Base-by-base conservation (phyloP, 1,140 invertebrate species). In the Cecropterus lyciades region DNA sequence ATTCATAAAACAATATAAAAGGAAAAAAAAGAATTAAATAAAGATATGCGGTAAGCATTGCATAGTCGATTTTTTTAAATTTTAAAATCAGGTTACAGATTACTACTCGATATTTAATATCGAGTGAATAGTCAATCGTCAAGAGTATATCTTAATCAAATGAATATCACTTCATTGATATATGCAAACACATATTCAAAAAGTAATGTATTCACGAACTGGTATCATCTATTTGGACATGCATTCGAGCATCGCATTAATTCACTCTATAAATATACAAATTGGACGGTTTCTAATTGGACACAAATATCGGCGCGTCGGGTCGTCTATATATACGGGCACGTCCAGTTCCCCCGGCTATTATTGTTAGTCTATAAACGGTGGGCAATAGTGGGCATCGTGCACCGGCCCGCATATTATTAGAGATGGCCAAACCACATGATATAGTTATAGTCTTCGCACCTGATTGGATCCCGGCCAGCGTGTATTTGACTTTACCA, bases 391-490 rank as follows among this genome's bases (percentile, higher is more conserved):
- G 84, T 67, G 59, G 67, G 78, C 81, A 49, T 15, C 27, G 57
- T 30, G 57, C 57, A 49, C 71, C 77, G 74, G 70, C 71, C 71
- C 67, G 49, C 53, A 63, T 89, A 89, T 82, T 73, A 79, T 86
- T 85, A 87, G 85, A 80, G 75, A 76, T 79, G 76, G 80, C 72
- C 82, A 78, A 84, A 84, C 80, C 73, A 71, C 72, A 65, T 62
- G n/a, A n/a, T 24, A 24, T 24, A 24, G 69, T 77, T 72, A 62
- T 40, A 66, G 49, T 65, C 70, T 79, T 82, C 73, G 78, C 84
- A 85, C 84, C 84, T 84, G 80, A 89, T 86, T 89, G 87, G 85
- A 84, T 49, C 30, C 33, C 24, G 46, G 85, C 85, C 87, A 89
- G 72, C 55, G 33, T 16, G 16, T 17, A 43, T 37, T 42, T 0